These are phyloP conservation scores for Conchocele bisecta DNA, from an alignment of 2,888 invertebrate genomes.

Conservation along the genomic window DNA sequence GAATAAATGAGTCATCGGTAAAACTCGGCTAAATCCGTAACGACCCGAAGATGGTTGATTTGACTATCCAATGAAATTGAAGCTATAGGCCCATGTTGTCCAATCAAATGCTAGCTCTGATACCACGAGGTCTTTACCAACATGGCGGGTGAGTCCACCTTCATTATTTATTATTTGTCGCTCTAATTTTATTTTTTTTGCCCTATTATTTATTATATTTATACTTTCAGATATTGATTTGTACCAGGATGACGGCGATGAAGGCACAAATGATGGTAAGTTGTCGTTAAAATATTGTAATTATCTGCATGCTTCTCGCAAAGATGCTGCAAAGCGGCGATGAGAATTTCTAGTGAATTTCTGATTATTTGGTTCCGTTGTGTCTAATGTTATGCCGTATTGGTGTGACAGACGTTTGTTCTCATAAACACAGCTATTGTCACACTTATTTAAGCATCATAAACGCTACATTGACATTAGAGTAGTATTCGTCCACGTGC, in stretches of 20 bases:
- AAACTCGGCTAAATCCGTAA: slow-evolving; percentile 67
- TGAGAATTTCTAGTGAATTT: slow-evolving; percentile 56
- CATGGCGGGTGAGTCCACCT: slow-evolving; percentile 82
- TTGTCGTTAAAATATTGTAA: slow-evolving; percentile 50
- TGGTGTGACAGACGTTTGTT: too few species aligned
- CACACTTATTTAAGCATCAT: too few species aligned
- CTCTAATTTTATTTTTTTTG: slow-evolving; percentile 66
- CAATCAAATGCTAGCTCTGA: slow-evolving; percentile 70
- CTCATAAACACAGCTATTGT: too few species aligned
- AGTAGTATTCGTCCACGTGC: slow-evolving; percentile 73
- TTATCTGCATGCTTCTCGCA: slow-evolving; percentile 64
- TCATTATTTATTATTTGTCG: slow-evolving; percentile 76
- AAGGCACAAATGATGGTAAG: slow-evolving; percentile 78
- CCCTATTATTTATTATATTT: slow-evolving; percentile 63
- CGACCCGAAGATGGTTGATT: slow-evolving; percentile 68
- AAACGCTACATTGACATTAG: too few species aligned
- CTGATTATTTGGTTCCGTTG: not conserved
- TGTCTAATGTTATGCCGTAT: too few species aligned
- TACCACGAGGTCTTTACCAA: slow-evolving; percentile 80
- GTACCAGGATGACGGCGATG: slow-evolving; percentile 77
- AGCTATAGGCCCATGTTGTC: slow-evolving; percentile 56
- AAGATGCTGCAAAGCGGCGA: slow-evolving; percentile 69
- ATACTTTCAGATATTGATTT: slow-evolving; percentile 80
- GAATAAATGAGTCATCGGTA: slow-evolving; percentile 72
- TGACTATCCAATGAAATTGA: slow-evolving; percentile 71